phyloP scores from a whole-genome alignment of 37 sponge, comb jelly and placozoan species.

The Oscarella lobularis region DNA sequence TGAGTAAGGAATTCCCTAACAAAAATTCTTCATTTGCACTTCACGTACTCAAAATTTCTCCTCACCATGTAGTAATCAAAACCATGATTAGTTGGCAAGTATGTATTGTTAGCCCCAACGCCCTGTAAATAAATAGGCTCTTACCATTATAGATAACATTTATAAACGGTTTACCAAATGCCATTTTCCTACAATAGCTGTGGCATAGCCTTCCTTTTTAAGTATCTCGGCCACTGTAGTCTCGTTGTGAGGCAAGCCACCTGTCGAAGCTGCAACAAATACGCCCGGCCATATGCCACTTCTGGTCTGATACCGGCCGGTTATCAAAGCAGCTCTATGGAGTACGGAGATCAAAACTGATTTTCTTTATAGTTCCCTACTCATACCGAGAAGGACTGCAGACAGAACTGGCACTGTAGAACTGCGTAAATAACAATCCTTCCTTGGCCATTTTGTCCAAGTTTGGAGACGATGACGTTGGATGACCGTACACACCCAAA shows the following conservation, averaged over 20 bases:
- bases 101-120: conserved; percentile 13
- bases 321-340: conserved; percentile 53
- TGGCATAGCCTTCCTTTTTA: conserved; percentile 49
- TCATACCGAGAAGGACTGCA: conserved; percentile 37
- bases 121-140: background rate
- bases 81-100: conserved; percentile 63
- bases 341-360: background rate
- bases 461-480: conserved; percentile 5
- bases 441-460: conserved; percentile 8
- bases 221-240: conserved; percentile 55
- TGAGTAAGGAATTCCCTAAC: conserved; percentile 63
- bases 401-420: conserved; percentile 2
- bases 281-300: conserved; percentile 60
- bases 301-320: conserved; percentile 48
- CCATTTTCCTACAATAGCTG: conserved; percentile 77
- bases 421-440: conserved; percentile 5
- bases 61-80: conserved; percentile 58
- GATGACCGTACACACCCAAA: conserved; percentile 5
- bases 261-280: conserved; percentile 22
- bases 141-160: too few relatives aligned
- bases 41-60: too few relatives aligned
- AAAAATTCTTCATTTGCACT: too few relatives aligned
- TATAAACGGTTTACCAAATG: too few relatives aligned
- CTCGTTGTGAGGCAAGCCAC: conserved; percentile 56
- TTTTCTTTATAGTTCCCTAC: background rate